Evolutionary conservation across 2,113 vertebrate genomes (phyloP).

Genomic region (Psammodynastes pulverulentus): DNA sequence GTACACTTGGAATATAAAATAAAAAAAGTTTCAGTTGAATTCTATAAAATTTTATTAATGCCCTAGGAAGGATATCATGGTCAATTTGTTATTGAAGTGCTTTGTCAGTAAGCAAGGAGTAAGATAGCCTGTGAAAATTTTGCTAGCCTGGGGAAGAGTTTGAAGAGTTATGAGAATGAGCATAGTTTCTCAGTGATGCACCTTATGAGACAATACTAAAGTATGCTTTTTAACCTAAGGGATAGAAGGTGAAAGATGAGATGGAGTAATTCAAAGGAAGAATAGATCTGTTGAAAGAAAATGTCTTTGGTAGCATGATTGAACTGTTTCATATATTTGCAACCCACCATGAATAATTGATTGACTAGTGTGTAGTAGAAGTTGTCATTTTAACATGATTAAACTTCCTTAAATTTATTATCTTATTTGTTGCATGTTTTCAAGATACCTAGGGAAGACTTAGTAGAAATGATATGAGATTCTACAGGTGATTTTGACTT

Average conservation of each 20-base stretch:
- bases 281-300: neutral
- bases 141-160: neutral
- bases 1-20: neutral
- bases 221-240: neutral
- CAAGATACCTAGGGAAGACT: neutral
- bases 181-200: neutral
- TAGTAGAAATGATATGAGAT: neutral
- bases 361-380: neutral
- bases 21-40: neutral
- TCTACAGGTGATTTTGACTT: neutral
- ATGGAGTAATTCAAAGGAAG: neutral
- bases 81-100: neutral
- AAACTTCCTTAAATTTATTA: neutral
- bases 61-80: neutral
- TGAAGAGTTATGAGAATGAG: neutral
- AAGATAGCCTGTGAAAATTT: neutral
- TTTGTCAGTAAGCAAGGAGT: neutral
- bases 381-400: neutral
- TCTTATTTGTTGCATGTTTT: neutral
- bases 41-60: neutral
- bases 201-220: neutral
- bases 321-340: neutral
- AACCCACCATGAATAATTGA: neutral
- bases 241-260: neutral
- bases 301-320: neutral